Evolutionary conservation across 2,888 invertebrate genomes (phyloP), one percentile per base, ranked within the genome.

Genomic region (Lasius platythorax): DNA sequence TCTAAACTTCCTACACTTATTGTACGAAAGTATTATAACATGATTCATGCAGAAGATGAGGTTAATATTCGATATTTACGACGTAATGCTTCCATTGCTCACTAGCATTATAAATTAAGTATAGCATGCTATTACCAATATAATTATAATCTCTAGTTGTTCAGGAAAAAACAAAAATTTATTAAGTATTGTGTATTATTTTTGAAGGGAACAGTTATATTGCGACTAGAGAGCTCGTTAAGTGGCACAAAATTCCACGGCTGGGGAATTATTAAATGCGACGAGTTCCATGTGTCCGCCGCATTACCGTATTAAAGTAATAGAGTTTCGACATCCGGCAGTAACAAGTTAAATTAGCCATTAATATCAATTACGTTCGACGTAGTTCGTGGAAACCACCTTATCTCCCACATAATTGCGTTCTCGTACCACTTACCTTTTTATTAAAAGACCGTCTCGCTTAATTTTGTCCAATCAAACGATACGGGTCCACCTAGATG

Each of bases 381-480:
- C 66, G 12, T 66, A 61, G 61, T 90, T 90, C 89, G 72, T 83
- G 85, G 88, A 90, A 90, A 83, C 56, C 68, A 89, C 90, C 87
- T 89, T 90, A 90, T 89, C 88, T 88, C 88, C 89, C 90, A 86
- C 85, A 90, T 87, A 85, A 87, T 85, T 86, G 85, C 83, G 68
- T 63, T 87, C 88, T 87, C 87, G 23, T 87, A 87, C 84, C 87
- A 88, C 86, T 90, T 85, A 90, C 90, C 90, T 90, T 53, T 53
- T 88, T 91, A 91, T 91, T 90, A 86, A 83, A 40, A 82, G 68
- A 61, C 53, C 84, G 86, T 90, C 89, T 85, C 88, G 88, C 87
- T 89, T 92, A 93, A 93, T 93, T 93, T 91, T 84, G 87, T 90
- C 85, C 89, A 93, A 93, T 93, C 86, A 92, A 93, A 90, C 85